A percentile compares a stretch with the other conserved stretches of the same genome.
Conservation (phyloP, 2,888 invertebrate genomes). For the Conistra vaccinii region DNA sequence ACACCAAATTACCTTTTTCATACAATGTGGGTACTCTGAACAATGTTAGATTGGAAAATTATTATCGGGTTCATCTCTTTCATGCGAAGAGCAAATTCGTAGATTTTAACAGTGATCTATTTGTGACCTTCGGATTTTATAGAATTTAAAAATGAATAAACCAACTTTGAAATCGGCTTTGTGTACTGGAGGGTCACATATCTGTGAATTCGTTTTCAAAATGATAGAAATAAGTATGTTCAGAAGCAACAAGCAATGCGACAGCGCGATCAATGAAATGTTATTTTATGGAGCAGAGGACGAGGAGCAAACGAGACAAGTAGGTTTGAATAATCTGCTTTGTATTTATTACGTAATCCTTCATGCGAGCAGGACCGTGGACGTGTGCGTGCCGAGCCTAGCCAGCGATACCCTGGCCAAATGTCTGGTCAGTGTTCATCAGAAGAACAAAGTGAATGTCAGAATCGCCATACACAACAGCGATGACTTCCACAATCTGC, state of each 20-base stretch:
- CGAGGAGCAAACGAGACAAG: constrained; percentile 69
- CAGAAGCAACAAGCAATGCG: constrained; percentile 56
- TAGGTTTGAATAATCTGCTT: constrained; percentile 78
- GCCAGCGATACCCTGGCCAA: constrained; percentile 76
- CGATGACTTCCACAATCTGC: constrained; percentile 67
- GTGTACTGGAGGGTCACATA: constrained; percentile 31
- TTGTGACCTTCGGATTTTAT: neutral
- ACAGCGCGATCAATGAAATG: constrained; percentile 76
- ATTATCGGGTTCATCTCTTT: neutral
- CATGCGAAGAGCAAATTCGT: neutral
- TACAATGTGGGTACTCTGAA: constrained; percentile 28
- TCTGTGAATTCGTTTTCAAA: constrained; percentile 45
- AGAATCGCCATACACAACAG: constrained; percentile 77
- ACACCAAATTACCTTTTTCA: neutral
- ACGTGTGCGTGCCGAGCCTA: constrained; percentile 80
- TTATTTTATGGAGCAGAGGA: constrained; percentile 79
- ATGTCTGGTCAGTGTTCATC: constrained; percentile 73
- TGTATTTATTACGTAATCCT: constrained; percentile 79
- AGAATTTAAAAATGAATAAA: constrained; percentile 27
- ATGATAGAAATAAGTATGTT: constrained; percentile 36
- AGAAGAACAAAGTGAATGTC: constrained; percentile 72
- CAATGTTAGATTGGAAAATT: constrained; percentile 1
- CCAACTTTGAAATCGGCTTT: constrained; percentile 38
- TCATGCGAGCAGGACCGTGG: constrained; percentile 76
- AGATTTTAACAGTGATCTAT: neutral